Conservation (phyloP, 2,113 vertebrate genomes). For the Colistium nudipinnis region DNA sequence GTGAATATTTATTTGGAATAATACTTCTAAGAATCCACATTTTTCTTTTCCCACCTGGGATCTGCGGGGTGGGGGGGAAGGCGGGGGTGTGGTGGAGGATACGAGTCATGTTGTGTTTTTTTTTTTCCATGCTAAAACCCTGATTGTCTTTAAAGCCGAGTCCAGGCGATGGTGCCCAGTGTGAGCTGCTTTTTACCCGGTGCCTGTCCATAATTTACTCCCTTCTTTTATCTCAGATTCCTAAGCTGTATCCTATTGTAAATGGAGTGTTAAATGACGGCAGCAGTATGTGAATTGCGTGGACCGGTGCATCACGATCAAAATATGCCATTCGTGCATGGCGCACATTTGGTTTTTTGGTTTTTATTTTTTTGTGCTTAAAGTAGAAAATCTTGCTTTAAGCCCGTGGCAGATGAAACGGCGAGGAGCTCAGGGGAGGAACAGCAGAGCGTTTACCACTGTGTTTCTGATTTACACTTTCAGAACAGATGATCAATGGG, state of each 20-base stretch:
- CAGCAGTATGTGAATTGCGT: constrained; percentile 58
- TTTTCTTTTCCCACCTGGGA: constrained; percentile 56
- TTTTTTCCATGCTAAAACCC: constrained; percentile 65
- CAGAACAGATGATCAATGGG: background rate
- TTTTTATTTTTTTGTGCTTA: constrained; percentile 22
- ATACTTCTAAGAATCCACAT: constrained; percentile 66
- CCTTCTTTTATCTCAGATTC: constrained; percentile 62
- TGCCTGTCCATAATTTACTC: constrained; percentile 46
- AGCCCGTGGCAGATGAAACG: constrained; percentile 38
- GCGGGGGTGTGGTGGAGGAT: constrained; percentile 11
- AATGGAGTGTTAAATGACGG: constrained; percentile 73
- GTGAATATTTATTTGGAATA: constrained; percentile 56
- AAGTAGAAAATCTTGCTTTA: constrained; percentile 32
- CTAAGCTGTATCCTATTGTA: constrained; percentile 57
- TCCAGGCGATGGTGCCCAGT: constrained; percentile 47
- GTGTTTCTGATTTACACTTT: background rate
- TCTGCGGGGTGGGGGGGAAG: background rate
- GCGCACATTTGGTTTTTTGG: constrained; percentile 29
- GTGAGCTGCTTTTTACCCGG: constrained; percentile 36
- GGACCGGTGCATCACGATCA: constrained; percentile 55
- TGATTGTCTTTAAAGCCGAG: constrained; percentile 43
- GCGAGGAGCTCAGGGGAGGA: constrained; percentile 7
- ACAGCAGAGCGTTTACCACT: background rate
- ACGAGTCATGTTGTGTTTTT: constrained; percentile 67
- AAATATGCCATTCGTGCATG: constrained; percentile 65